These are phyloP conservation scores for Chelonus formosanus DNA, from an alignment of 2,888 invertebrate species.

Conservation along the genomic window DNA sequence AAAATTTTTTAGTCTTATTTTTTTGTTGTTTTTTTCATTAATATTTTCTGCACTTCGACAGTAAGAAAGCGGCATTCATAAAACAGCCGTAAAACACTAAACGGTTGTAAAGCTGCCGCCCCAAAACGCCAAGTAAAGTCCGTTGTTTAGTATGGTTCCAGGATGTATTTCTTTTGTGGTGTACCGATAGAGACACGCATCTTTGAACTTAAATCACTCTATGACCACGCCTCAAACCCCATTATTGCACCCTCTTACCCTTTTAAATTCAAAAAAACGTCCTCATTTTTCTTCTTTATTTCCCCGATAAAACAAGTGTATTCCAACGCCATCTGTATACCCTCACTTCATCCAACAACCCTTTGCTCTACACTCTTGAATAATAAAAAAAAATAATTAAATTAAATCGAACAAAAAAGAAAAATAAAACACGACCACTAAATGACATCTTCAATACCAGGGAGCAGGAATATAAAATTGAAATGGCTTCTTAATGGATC, in stretches of 20 bases:
- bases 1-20: background rate
- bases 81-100: constrained; percentile 65
- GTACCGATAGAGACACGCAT: constrained; percentile 59
- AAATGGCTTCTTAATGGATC: no score
- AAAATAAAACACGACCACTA: no score
- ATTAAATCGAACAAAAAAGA: no score
- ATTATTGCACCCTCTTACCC: constrained; percentile 34
- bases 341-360: no score
- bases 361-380: no score
- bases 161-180: constrained; percentile 42
- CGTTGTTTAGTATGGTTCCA: constrained; percentile 15
- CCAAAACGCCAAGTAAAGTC: constrained; percentile 47
- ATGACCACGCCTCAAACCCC: constrained; percentile 54
- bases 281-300: constrained; percentile 17
- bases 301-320: background rate
- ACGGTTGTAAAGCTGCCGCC: constrained; percentile 65
- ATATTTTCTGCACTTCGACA: constrained; percentile 3
- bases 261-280: constrained; percentile 5
- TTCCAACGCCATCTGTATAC: no score
- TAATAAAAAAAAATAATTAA: no score
- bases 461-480: no score
- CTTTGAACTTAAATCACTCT: constrained; percentile 60
- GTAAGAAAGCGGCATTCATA: constrained; percentile 57
- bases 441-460: no score
- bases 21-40: background rate